A percentile compares a stretch with the other conserved stretches of the same genome.
These are phyloP conservation scores for Drosophila tsacasi DNA, from an alignment of 1,140 invertebrate species.

Conservation along the genomic window DNA sequence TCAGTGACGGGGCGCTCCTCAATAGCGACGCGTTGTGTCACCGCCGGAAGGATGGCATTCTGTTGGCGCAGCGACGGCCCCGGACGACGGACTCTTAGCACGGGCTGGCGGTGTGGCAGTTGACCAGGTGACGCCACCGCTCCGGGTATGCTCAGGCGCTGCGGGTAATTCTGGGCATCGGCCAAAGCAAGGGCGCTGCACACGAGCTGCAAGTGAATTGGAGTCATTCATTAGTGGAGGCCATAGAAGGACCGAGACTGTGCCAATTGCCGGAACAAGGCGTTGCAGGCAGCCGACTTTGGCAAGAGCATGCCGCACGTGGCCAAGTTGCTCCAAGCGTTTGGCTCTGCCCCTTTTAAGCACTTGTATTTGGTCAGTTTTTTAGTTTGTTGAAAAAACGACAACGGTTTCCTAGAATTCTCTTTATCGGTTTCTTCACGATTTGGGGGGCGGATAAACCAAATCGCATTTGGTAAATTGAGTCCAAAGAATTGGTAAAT, in stretches of 20 bases:
- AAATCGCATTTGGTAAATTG: neutral
- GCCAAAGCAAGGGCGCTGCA: constrained; percentile 62
- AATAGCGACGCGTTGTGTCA: constrained; percentile 82
- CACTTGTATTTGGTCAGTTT: constrained; percentile 15
- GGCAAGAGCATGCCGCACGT: constrained; percentile 39
- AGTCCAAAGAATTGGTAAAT: neutral
- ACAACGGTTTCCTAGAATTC: constrained; percentile 27
- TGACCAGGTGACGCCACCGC: constrained; percentile 85
- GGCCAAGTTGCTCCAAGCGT: constrained; percentile 29
- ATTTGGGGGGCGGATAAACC: constrained; percentile 18
- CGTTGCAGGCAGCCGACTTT: constrained; percentile 7
- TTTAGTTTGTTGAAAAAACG: neutral
- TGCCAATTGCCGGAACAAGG: constrained; percentile 16
- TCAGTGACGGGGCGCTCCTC: constrained; percentile 88
- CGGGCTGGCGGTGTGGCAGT: constrained; percentile 85
- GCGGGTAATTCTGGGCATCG: constrained; percentile 86
- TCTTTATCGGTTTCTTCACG: neutral
- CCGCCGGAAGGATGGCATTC: constrained; percentile 86
- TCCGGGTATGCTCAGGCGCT: constrained; percentile 87
- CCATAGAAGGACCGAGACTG: constrained; percentile 27
- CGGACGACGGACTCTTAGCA: constrained; percentile 86
- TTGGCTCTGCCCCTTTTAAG: constrained; percentile 45
- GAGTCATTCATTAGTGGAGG: constrained; percentile 24
- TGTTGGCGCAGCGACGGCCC: constrained; percentile 74
- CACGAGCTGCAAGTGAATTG: constrained; percentile 48